Base-by-base conservation (phyloP, 2,797 vertebrate species). In the Cynodonichthys magdalenae region DNA sequence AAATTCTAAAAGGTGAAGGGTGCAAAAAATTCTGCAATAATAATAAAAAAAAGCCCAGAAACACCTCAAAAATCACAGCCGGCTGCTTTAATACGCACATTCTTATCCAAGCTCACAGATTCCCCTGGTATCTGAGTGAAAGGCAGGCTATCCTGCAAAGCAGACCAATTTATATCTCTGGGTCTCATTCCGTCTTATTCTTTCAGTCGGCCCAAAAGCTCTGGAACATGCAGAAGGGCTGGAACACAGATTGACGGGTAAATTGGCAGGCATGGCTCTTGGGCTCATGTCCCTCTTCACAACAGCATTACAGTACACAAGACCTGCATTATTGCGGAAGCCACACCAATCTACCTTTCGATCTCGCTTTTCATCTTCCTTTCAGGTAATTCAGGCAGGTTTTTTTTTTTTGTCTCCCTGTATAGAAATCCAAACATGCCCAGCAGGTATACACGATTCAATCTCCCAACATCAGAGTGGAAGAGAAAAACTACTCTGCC, bases 201-300 rank as follows among this genome's bases (percentile, higher is more conserved):
- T 59, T 41, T 29, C 15, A n/a, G 50, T 59, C 29, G 27, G 36
- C 20, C 48, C 34, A 39, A 59, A 41, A 66, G 61, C 64, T 49
- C 53, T 58, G 41, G n/a, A 39, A 34, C 53, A 14, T 15, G 39
- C 53, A 15, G 12, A 41, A 28, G 15, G 14, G 27, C 19, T 17
- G 48, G 14, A 46, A 52, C 19, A 5, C 12, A 59, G 47, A 45
- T 51, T 18, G 57, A 65, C 48, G 69, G 29, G 58, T 60, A 57
- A 69, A 67, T 65, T 19, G 28, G 74, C 57, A 55, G 63, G 34
- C 27, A 56, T 5, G 11, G 50, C 57, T 68, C 44, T 52, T 12
- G 15, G 34, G 54, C 53, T 63, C 15, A n/a, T 46, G 9, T 58
- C 62, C 51, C 31, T 55, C 53, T 6, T 65, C 52, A 31, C 49